Conservation (phyloP, 2,113 vertebrate genomes). For the Eptatretus burgeri region DNA sequence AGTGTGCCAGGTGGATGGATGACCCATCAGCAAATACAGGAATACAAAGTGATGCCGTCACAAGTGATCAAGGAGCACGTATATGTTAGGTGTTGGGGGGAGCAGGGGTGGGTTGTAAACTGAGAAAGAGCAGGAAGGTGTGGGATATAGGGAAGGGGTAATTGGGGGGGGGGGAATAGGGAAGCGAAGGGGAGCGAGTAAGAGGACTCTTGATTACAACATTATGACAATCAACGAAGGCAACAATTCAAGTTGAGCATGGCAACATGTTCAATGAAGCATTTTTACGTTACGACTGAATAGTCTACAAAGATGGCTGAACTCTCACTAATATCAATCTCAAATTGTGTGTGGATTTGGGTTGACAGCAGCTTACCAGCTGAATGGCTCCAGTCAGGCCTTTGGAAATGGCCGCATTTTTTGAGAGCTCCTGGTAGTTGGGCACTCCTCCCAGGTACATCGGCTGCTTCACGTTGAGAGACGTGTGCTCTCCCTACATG, state of each 20-base stretch:
- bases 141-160: neutral
- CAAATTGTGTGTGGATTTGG: neutral
- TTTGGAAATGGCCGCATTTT: neutral
- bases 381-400: conserved; percentile 1
- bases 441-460: conserved; percentile 1
- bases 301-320: neutral
- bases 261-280: neutral
- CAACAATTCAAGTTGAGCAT: neutral
- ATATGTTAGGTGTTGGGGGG: too few species aligned
- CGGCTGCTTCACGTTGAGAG: conserved; percentile 5
- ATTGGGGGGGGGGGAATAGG: neutral
- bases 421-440: neutral
- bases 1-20: too few species aligned
- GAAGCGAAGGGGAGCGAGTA: neutral
- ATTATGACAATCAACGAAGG: neutral
- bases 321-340: neutral
- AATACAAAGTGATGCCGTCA: too few species aligned
- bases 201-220: neutral
- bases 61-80: too few species aligned
- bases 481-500: conserved; percentile 2
- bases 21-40: too few species aligned
- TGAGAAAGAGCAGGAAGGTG: neutral
- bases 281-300: neutral
- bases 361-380: neutral
- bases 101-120: too few species aligned